Percentiles rank a stretch among this genome's conserved stretches.
These are phyloP conservation scores for Eublepharis macularius DNA, from an alignment of 2,113 vertebrate species.

Conservation along the genomic window DNA sequence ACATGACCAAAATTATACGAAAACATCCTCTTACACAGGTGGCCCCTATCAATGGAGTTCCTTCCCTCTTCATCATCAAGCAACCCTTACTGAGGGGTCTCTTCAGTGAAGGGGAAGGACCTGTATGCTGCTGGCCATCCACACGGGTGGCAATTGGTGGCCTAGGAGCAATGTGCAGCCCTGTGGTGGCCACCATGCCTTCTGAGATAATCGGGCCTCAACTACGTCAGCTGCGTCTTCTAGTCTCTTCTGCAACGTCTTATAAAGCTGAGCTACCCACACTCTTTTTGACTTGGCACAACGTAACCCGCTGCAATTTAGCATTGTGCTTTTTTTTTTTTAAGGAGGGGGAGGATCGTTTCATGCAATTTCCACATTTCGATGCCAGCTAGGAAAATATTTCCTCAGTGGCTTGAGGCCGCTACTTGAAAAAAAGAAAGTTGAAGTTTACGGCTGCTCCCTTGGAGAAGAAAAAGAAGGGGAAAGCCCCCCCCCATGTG, in stretches of 20 bases:
- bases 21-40: background rate
- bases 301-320: slow-evolving; percentile 15
- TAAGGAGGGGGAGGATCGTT: background rate
- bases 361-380: slow-evolving; percentile 56
- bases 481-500: background rate
- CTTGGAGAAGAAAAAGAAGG: no score
- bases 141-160: background rate
- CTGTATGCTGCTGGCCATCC: background rate
- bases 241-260: background rate
- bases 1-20: background rate
- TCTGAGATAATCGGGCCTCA: background rate
- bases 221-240: slow-evolving; percentile 27
- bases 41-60: background rate
- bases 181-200: background rate
- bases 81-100: background rate
- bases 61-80: background rate
- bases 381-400: slow-evolving; percentile 44
- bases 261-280: slow-evolving; percentile 39
- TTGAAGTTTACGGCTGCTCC: background rate
- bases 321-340: background rate
- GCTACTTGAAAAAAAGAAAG: slow-evolving; percentile 44
- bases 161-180: background rate
- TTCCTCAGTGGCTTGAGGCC: slow-evolving; percentile 56
- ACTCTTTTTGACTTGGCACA: background rate
- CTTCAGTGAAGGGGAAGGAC: background rate